Base-by-base conservation (phyloP, 1,140 invertebrate species). In the Nilaparvata lugens region DNA sequence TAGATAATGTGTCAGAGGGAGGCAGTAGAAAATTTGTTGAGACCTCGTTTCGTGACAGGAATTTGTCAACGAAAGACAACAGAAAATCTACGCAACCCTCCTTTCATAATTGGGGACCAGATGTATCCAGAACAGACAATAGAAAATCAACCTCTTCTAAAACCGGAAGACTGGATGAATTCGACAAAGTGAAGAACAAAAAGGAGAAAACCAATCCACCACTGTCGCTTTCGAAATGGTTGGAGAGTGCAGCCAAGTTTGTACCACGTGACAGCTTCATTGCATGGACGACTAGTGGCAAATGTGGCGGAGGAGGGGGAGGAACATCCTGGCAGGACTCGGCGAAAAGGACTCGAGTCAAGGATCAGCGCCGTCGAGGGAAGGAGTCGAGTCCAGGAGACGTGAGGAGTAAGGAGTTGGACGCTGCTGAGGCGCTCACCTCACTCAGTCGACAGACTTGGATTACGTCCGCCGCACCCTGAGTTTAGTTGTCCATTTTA, bases 401-500 rank as follows among this genome's bases (percentile, higher is more conserved):
- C 31, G 55, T 19, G 7, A 52, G 61, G 23, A 58, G 81, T 63
- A 83, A 85, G 66, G 84, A 87, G 68, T 74, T 87, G 2, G 84
- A 85, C 68, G 84, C 84, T 1, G 84, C 84, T 1, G 83, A 86
- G 60, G 83, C 84, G 0, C 70, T 86, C 7, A 84, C 82, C 4
- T 74, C 74, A 21, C 68, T 83, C 23, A 55, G 81, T 79, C 19
- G 45, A 19, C 45, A 48, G 18, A 18, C 7, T 19, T 48, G 45
- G 16, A 4, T 48, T 1, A 48, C 45, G 16, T 16, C 45, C 1
- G n/a, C 45, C 1, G 31, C 31, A 11, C 31, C 31, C 13, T 35
- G 31, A 35, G 31, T 1, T 35, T 6, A 6, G 3, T 11, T 11
- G 2, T 35, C 9, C n/a, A n/a, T n/a, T n/a, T n/a, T n/a, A n/a